A percentile compares a stretch with the other conserved stretches of the same genome.
These are phyloP conservation scores for Cairina moschata DNA, from an alignment of 2,113 vertebrate genomes.

Conservation along the genomic window DNA sequence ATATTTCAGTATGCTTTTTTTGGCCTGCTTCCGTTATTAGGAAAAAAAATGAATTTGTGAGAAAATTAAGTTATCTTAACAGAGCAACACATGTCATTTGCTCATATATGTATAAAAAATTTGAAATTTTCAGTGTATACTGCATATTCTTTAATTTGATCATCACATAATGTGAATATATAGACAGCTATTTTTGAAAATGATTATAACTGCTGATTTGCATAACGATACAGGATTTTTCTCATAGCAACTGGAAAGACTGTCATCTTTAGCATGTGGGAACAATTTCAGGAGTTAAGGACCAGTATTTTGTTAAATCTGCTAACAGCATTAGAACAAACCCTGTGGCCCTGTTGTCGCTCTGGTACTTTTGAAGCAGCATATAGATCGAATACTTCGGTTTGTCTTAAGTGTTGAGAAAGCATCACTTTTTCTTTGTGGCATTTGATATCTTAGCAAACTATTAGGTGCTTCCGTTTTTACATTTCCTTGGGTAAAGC, in stretches of 20 bases:
- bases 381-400: not conserved
- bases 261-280: slow-evolving; percentile 9
- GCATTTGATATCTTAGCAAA: not conserved
- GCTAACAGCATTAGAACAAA: not conserved
- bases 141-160: slow-evolving; percentile 31
- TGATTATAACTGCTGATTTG: slow-evolving; percentile 17
- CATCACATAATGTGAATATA: not conserved
- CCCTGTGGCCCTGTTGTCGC: too few species aligned
- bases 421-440: fast-evolving
- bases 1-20: not conserved
- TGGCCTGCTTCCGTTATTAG: slow-evolving; percentile 3
- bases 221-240: slow-evolving; percentile 37
- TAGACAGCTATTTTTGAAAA: slow-evolving; percentile 45
- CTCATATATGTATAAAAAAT: not conserved
- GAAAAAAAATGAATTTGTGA: not conserved
- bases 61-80: not conserved
- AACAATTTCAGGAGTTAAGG: slow-evolving; percentile 11
- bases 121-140: not conserved
- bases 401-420: fast-evolving
- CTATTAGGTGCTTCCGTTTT: not conserved
- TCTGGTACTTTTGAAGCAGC: not conserved
- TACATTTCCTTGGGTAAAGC: not conserved
- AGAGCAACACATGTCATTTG: not conserved
- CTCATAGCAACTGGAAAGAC: slow-evolving; percentile 23
- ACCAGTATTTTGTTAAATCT: not conserved